Percentiles rank a stretch among this genome's conserved stretches.
These are phyloP conservation scores for Odontothrips loti DNA, from an alignment of 2,888 invertebrate species.

Conservation along the genomic window DNA sequence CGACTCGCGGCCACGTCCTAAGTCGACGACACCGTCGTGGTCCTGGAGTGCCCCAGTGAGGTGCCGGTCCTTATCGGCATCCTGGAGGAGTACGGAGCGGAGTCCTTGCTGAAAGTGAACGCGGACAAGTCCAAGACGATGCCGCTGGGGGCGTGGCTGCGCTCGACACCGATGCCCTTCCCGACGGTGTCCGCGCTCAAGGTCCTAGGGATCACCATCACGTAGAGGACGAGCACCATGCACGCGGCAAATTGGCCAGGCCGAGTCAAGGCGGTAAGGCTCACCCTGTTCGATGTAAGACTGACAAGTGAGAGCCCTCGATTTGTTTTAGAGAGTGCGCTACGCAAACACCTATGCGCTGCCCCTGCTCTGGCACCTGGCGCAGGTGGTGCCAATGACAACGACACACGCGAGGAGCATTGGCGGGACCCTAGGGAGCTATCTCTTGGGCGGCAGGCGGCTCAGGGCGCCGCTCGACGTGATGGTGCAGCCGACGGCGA, in stretches of 20 bases:
- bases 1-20: neutral
- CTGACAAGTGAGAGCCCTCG: neutral
- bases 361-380: neutral
- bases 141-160: too few species aligned
- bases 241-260: neutral
- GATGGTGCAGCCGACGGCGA: neutral
- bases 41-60: neutral
- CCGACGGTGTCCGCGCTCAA: neutral
- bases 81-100: neutral
- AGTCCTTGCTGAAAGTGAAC: neutral
- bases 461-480: neutral
- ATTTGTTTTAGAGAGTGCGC: neutral
- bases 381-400: neutral
- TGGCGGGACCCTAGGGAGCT: neutral
- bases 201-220: neutral
- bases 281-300: neutral
- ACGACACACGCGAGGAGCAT: neutral
- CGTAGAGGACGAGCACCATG: neutral
- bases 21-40: neutral
- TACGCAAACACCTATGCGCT: neutral
- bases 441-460: neutral
- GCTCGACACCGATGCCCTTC: neutral
- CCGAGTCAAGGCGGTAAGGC: neutral
- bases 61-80: neutral
- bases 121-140: neutral